Evolutionary conservation across 1,140 invertebrate genomes (phyloP).

Genomic region (Philotrypesis tridentata): DNA sequence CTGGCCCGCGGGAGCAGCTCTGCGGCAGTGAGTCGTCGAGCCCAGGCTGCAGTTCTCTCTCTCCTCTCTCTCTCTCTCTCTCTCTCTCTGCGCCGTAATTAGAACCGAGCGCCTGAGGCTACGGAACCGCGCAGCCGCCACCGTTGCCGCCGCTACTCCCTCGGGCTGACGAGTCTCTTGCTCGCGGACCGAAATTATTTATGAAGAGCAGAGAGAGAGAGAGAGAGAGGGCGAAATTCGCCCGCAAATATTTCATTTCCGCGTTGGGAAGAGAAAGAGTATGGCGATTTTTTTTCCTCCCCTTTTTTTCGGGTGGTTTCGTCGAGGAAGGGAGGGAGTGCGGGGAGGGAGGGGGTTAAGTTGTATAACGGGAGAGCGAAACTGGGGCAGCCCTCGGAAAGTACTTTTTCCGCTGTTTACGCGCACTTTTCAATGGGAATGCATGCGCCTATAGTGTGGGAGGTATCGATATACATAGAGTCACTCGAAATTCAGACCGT

Average conservation of each 20-base stretch:
- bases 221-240: conserved; percentile 64
- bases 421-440: too few species aligned
- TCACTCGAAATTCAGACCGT: too few species aligned
- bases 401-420: too few species aligned
- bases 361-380: background rate
- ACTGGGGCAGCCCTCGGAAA: too few species aligned
- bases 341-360: too few species aligned
- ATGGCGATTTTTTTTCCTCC: background rate
- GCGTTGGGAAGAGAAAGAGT: conserved; percentile 12
- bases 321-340: too few species aligned
- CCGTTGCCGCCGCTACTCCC: conserved; percentile 49
- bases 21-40: conserved; percentile 41
- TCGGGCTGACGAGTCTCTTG: conserved; percentile 64
- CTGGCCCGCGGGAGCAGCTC: conserved; percentile 33
- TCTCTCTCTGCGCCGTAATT: conserved; percentile 71
- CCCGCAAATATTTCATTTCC: conserved; percentile 72
- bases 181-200: conserved; percentile 70
- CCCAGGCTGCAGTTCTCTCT: conserved; percentile 46
- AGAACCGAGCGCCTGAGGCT: conserved; percentile 66
- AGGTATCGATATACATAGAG: too few species aligned
- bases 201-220: conserved; percentile 62
- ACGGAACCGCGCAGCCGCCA: background rate
- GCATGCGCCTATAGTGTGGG: too few species aligned
- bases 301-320: too few species aligned
- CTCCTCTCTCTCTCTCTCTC: conserved; percentile 67